Percentiles rank a stretch among this genome's conserved stretches.
These are phyloP conservation scores for Myrmecophaga tridactyla DNA, from an alignment of 2,113 vertebrate species.

Conservation along the genomic window DNA sequence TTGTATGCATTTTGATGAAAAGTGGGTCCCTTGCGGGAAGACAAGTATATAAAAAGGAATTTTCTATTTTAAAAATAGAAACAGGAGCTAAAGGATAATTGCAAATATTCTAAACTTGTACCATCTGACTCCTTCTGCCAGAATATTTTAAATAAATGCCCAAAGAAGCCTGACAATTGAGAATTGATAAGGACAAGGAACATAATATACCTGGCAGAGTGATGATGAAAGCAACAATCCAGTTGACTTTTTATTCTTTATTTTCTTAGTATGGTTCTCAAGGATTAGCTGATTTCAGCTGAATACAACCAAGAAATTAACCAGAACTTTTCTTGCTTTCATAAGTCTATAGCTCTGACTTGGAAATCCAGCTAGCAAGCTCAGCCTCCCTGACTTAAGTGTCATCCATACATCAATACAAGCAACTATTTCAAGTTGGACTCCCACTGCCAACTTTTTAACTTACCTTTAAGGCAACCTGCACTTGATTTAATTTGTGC, in stretches of 20 bases:
- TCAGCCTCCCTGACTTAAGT: not conserved
- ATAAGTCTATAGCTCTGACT: not conserved
- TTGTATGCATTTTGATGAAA: not conserved
- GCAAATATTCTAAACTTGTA: not conserved
- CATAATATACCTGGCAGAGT: not conserved
- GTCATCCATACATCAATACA: not conserved
- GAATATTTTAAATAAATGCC: not conserved
- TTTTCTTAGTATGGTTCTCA: not conserved
- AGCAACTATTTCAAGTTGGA: not conserved
- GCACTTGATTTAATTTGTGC: not conserved
- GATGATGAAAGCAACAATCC: not conserved
- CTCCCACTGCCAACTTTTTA: not conserved
- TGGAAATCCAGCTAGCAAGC: not conserved
- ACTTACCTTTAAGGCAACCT: not conserved
- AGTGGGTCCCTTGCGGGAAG: not conserved
- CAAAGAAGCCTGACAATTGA: not conserved
- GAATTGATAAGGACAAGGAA: not conserved
- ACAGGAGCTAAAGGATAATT: not conserved
- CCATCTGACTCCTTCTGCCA: not conserved
- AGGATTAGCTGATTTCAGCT: not conserved
- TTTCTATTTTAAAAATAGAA: not conserved
- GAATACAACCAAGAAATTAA: not conserved
- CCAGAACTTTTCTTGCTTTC: not conserved
- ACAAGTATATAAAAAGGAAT: not conserved
- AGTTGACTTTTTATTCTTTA: not conserved